Evolutionary conservation across 2,888 invertebrate species (phyloP), one percentile per base, ranked within the genome.

Genomic region (Melanchra persicariae): DNA sequence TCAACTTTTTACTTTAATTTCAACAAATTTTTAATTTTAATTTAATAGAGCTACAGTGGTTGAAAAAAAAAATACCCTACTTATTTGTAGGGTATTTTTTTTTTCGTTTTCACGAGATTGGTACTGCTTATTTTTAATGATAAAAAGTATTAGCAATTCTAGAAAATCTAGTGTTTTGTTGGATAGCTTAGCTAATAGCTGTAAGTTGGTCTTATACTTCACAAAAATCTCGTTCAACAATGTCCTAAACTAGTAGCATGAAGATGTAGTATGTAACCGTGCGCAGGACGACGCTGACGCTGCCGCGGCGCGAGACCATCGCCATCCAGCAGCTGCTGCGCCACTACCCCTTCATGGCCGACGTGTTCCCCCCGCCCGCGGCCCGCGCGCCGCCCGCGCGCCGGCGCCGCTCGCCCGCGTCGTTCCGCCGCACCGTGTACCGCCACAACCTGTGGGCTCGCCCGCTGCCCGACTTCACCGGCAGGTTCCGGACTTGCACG

Each of bases 381-480:
- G 55, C 87, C 43, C 82, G 89, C 52, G 86, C 88, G 45, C 80
- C 83, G 70, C 86, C 82, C 43, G 87, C 84, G 55, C 87, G 81
- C 81, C 93, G 92, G 67, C 93, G 93, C 52, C 93, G 93, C 82
- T 89, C 91, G 64, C 92, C 94, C 54, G 92, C 94, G 58, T 91
- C 94, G 75, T 97, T 96, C 91, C 96, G 98, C 22, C 96, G 97
- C 85, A 97, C 97, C 73, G 96, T 99, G 59, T 99, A 99, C 92
- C 96, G 97, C 7, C 97, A 97, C 82, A 97, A 98, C 89, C 93
- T 98, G 84, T 98, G 98, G 97, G 98, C 98, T 8, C 93, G 96
- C 64, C 97, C 97, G 19, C 95, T 97, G 76, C 97, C 97, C 7
- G 97, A 98, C 93, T 94, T 97, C 83, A 97, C 97, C 30, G 97